Evolutionary conservation across 2,888 invertebrate species (phyloP).

Genomic region (Thyatira batis): DNA sequence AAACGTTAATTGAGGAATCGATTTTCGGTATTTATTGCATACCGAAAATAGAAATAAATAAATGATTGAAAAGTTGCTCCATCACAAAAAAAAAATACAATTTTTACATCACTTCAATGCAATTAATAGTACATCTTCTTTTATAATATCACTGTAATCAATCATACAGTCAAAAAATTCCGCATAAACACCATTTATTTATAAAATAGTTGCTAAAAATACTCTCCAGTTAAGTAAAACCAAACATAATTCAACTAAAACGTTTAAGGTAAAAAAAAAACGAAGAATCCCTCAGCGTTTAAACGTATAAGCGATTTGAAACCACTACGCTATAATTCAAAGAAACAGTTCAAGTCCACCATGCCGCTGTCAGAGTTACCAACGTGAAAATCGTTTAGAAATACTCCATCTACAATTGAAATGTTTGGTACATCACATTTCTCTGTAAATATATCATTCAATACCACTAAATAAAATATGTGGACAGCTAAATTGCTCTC

Average conservation of each 20-base stretch:
- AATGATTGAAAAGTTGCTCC: no score
- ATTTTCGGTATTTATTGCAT: no score
- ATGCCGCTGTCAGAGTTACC: constrained; percentile 21
- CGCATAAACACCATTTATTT: no score
- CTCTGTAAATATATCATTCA: constrained; percentile 69
- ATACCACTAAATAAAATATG: constrained; percentile 58
- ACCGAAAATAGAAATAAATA: no score
- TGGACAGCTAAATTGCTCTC: constrained; percentile 66
- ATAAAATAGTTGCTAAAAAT: background rate
- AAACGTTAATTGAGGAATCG: no score
- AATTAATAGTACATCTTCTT: no score
- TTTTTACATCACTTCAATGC: no score
- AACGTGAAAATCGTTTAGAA: constrained; percentile 38
- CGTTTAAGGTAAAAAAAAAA: background rate
- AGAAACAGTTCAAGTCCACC: constrained; percentile 13
- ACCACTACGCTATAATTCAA: constrained; percentile 12
- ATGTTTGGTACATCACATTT: constrained; percentile 59
- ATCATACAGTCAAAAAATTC: no score
- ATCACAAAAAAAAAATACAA: no score
- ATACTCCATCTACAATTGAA: constrained; percentile 37
- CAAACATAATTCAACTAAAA: background rate
- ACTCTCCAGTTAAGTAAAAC: background rate
- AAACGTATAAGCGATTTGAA: constrained; percentile 2
- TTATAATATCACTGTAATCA: no score
- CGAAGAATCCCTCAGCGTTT: background rate